Base-by-base conservation (phyloP, 1,140 invertebrate genomes). In the Camponotus floridanus region DNA sequence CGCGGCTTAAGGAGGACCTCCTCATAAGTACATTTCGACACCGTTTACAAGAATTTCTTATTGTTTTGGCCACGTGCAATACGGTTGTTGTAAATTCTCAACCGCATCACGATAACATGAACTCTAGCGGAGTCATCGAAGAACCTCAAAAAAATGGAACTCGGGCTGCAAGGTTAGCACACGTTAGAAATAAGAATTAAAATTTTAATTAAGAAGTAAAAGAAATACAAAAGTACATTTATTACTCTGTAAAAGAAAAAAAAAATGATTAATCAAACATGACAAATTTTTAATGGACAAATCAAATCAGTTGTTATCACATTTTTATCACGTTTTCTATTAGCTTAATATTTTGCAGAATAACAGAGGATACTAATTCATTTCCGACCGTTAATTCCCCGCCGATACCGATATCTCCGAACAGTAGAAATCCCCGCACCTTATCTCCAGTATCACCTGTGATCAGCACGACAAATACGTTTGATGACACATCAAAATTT, bases 31-130 rank as follows among this genome's bases (percentile, higher is more conserved):
- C 92, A 36, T 93, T 89, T 42, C 91, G 94, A 48, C 94, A 95
- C 79, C 95, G 96, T 90, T 97, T 99, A 3, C 97, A 98, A 89
- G 98, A 99, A 92, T 99, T 99, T 94, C 97, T 99, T 76, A 94
- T 99, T 76, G 96, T 99, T 2, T 96, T 99, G 93, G 97, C 99
- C 13, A 96, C 99, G 70, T 99, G 99, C 93, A 99, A 99, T 94
- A 99, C 99, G 2, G 99, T 99, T 3, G 98, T 99, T 21, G 99
- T 99, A 36, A 97, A 98, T 74, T 97, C 97, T 85, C 96, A 97
- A 93, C 98, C 98, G 1, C 98, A 99, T 96, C 96, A 97, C 91
- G 98, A 99, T 95, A 95, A 96, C 76, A 98, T 98, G 97, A 98
- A 98, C 94, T 96, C 97, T 15, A 98, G 97, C 93, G 97, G 97